Base-by-base conservation (phyloP, 2,888 invertebrate genomes). In the Drosophila diplacantha region DNA sequence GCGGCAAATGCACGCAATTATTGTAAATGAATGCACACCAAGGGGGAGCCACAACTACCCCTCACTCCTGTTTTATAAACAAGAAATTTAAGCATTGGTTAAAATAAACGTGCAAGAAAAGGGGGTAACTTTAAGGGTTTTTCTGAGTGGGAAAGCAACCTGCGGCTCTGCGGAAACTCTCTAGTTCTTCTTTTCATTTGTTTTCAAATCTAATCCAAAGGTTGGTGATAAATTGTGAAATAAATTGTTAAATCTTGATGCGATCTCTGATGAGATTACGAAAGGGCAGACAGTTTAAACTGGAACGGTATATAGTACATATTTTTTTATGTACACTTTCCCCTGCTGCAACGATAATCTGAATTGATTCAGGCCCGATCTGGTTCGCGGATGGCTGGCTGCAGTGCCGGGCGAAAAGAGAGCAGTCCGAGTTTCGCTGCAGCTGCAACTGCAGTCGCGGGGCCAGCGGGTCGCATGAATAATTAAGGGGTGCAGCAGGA, bases 1-100 rank as follows among this genome's bases (percentile, higher is more conserved):
- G 35, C 35, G 37, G 49, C 54, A 49, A 75, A 72, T 74, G 69
- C 71, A 68, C 74, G 79, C 77, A 80, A 75, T 80, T 77, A 74
- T 74, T 72, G 69, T 57, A 63, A 77, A 72, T 64, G 69, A 62
- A 38, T 60, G 65, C 38, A 26, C 16, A 70, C 67, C 55, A 51
- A 60, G 29, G 54, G 37, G 41, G 35, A 11, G 18, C 16, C 16
- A 8, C 22, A 39, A 20, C 55, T 43, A 18, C 9, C 18, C 14
- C 14, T 9, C 24, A 0, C 9, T n/a, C 9, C 9, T 1, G 7
- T 3, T 24, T 22, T 8, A 9, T 9, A 5, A 3, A 24, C 9
- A 9, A 24, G 3, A 16, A 41, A 24, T 41, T 11, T 26, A 24
- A 24, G 24, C 16, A 16, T 37, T 18, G 3, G 18, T 35, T 37